Evolutionary conservation across 2,888 invertebrate species (phyloP).

Genomic region (Neoascia interrupta): DNA sequence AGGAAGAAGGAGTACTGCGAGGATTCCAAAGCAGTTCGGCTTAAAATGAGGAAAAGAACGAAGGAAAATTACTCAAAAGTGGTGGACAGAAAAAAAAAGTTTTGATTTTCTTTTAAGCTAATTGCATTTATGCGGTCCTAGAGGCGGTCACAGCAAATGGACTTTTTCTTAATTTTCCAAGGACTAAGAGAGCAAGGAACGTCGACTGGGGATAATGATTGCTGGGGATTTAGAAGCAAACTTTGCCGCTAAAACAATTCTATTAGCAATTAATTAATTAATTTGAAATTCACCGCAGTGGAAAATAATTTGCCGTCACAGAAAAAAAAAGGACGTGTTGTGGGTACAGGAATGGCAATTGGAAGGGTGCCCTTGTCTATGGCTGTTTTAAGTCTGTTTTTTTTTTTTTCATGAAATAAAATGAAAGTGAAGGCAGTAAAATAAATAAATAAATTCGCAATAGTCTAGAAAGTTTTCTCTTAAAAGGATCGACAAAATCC

Average conservation of each 20-base stretch:
- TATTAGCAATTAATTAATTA: conserved; percentile 67
- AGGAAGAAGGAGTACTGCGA: conserved; percentile 1
- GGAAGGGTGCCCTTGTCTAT: not conserved
- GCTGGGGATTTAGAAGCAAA: conserved; percentile 12
- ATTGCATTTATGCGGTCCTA: conserved; percentile 46
- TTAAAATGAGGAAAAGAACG: not conserved
- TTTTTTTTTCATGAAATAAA: no score
- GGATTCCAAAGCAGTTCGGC: not conserved
- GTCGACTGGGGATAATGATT: conserved; percentile 35
- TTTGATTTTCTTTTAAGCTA: conserved; percentile 68
- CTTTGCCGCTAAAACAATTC: conserved; percentile 55
- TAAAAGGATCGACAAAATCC: not conserved
- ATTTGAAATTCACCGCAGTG: conserved; percentile 61
- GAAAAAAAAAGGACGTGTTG: not conserved
- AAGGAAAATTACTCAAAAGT: conserved; percentile 10
- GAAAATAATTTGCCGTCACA: conserved; percentile 38
- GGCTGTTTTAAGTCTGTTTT: conserved; percentile 17
- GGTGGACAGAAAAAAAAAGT: conserved; percentile 31
- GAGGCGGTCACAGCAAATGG: conserved; percentile 8
- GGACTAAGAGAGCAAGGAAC: not conserved
- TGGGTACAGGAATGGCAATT: not conserved
- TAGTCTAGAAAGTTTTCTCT: conserved; percentile 37
- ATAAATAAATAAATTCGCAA: conserved; percentile 59
- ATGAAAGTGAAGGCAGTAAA: conserved; percentile 39
- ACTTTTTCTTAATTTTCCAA: conserved; percentile 17